phyloP scores from a whole-genome alignment of 2,888 invertebrate species.

The Halictus quadricinctus region DNA sequence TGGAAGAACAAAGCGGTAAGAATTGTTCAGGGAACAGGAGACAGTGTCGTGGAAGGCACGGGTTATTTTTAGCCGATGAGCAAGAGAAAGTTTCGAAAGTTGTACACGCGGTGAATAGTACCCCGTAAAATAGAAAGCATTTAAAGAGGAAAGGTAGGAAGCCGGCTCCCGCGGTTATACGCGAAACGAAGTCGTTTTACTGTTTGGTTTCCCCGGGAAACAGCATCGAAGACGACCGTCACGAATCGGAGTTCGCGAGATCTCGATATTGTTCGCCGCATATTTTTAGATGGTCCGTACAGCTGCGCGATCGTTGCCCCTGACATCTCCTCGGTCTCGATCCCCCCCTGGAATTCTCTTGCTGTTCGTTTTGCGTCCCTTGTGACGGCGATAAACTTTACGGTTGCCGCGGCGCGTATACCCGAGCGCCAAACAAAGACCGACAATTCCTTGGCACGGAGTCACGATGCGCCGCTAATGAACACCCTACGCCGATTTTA shows the following conservation, averaged over 20 bases:
- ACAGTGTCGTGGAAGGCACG: background rate
- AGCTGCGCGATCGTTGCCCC: conserved; percentile 51
- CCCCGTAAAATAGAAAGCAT: background rate
- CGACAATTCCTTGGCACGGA: conserved; percentile 65
- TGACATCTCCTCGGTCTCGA: conserved; percentile 51
- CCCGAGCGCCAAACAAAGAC: conserved; percentile 59
- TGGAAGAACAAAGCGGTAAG: background rate
- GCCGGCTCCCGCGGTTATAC: background rate
- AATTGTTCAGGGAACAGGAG: background rate
- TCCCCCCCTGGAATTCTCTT: conserved; percentile 47
- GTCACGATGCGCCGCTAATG: conserved; percentile 62
- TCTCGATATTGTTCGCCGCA: conserved; percentile 47
- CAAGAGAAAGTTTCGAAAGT: background rate
- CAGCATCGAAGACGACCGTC: conserved; percentile 10
- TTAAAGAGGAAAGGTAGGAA: background rate
- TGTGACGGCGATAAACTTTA: conserved; percentile 55
- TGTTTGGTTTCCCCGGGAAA: conserved; percentile 23
- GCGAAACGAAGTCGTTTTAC: conserved; percentile 26
- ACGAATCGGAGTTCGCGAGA: conserved; percentile 24
- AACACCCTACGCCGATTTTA: conserved; percentile 67
- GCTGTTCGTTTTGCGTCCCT: conserved; percentile 31
- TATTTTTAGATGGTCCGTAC: conserved; percentile 49
- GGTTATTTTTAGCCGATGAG: conserved; percentile 6
- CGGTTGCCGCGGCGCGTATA: conserved; percentile 3
- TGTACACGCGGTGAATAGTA: background rate